Conservation (phyloP, 2,888 invertebrate genomes). For the Nomada goodeniana region DNA sequence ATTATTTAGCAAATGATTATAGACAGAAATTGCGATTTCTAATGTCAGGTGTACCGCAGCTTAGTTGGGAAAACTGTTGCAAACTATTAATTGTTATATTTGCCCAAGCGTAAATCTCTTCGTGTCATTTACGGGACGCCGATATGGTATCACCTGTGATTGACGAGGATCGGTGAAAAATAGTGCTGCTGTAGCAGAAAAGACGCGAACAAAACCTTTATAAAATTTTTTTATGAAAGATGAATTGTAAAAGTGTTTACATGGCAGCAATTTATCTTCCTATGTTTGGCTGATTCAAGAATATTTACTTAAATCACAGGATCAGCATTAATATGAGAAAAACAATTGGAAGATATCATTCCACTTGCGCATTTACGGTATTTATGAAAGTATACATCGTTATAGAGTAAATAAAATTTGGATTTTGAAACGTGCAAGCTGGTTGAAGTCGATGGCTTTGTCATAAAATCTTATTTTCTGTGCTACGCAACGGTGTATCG, state of each 20-base stretch:
- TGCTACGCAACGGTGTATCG: no score
- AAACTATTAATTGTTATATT: slow-evolving; percentile 38
- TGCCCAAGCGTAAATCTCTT: slow-evolving; percentile 20
- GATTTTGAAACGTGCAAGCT: no score
- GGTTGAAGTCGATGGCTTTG: no score
- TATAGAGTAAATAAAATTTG: no score
- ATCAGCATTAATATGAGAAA: neutral
- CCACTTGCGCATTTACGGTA: no score
- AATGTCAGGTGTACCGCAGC: neutral
- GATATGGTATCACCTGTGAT: slow-evolving; percentile 44
- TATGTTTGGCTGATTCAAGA: neutral
- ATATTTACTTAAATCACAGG: neutral
- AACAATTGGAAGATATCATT: neutral
- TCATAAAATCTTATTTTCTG: no score
- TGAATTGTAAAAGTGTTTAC: slow-evolving; percentile 3
- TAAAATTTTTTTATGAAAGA: slow-evolving; percentile 3
- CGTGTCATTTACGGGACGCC: slow-evolving; percentile 28
- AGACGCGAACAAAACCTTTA: slow-evolving; percentile 4
- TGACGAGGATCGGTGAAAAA: slow-evolving; percentile 50
- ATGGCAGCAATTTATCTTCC: neutral
- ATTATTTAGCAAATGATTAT: no score
- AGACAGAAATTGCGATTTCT: neutral
- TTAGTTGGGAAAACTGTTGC: neutral
- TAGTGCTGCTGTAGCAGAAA: slow-evolving; percentile 1
- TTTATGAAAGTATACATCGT: no score